Base-by-base conservation (phyloP, 2,888 invertebrate genomes). In the Callyntrura sp. region DNA sequence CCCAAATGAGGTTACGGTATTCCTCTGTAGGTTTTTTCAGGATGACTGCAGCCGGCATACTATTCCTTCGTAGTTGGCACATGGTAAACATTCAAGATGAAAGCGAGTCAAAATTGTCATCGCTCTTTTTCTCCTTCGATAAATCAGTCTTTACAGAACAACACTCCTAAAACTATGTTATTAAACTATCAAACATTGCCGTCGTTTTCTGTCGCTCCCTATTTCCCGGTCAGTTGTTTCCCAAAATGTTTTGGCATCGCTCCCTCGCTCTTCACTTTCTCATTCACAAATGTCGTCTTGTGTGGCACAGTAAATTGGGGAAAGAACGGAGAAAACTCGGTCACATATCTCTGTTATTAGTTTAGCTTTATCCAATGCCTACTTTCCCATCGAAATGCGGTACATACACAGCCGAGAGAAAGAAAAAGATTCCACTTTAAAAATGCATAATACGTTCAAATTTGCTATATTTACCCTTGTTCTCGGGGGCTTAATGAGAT, bases 131-230 rank as follows among this genome's bases (percentile, higher is more conserved):
- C 51, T 55, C 20, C 57, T 60, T 0, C 20, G 76, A 85, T 45
- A 85, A 85, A 78, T 85, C 68, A 55, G 85, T 55, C 76, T 65
- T 78, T 78, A 12, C 23, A 35, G 48, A 62, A 76, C 78, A 62
- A 62, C 28, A 78, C 85, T 1, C 57, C 68, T 60, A 79, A 60
- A 87, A 87, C 86, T 79, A 79, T 81, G 86, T 81, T 81, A 87
- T 87, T 87, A 87, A 87, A 87, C 86, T 87, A 87, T 87, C 86
- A 87, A 87, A 79, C 79, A 79, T 68, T 81, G 68, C 65, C 68
- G 25, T 78, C 65, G 60, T 48, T 45, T 85, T 62, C 48, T 57
- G 11, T 28, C 28, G 51, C 62, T 83, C n/a, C n/a, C 68, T 17
- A 5, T 17, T 14, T 84, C 28, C 51, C 68, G 45, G 17, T 4